These are phyloP conservation scores for Platyscapa corneri DNA, from an alignment of 1,140 invertebrate species.

Conservation along the genomic window DNA sequence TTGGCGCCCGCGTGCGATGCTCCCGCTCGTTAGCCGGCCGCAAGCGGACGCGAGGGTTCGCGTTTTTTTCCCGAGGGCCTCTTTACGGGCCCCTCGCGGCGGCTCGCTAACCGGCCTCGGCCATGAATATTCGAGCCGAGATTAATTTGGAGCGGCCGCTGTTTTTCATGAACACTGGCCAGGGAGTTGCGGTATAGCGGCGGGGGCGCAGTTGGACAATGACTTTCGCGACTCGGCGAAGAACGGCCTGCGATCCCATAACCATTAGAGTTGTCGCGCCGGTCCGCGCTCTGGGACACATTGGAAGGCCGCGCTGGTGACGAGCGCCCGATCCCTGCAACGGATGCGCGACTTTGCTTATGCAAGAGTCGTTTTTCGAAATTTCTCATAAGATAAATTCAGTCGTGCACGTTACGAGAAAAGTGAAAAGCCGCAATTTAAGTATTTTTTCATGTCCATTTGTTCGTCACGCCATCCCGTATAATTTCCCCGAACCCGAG, in stretches of 20 bases:
- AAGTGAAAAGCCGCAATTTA: slow-evolving; percentile 36
- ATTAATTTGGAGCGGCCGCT: no score
- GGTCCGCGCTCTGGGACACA: no score
- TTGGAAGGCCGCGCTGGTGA: no score
- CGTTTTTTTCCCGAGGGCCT: not conserved
- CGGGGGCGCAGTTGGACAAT: not conserved
- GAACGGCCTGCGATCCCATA: no score
- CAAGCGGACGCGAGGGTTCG: not conserved
- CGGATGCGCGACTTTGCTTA: not conserved
- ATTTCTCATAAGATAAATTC: not conserved
- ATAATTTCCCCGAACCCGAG: not conserved
- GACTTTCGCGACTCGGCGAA: not conserved
- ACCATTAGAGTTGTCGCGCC: no score
- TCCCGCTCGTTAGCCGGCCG: not conserved
- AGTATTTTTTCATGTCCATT: not conserved
- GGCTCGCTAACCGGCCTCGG: no score
- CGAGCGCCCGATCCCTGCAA: not conserved
- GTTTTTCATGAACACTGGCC: no score
- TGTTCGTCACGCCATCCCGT: not conserved
- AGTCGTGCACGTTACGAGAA: slow-evolving; percentile 12
- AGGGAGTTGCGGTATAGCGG: no score
- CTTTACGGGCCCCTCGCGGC: no score
- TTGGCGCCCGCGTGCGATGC: slow-evolving; percentile 2
- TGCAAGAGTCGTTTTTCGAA: not conserved
- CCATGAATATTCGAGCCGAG: no score